phyloP scores from a whole-genome alignment of 2,888 invertebrate species.

The Glomeris marginata region DNA sequence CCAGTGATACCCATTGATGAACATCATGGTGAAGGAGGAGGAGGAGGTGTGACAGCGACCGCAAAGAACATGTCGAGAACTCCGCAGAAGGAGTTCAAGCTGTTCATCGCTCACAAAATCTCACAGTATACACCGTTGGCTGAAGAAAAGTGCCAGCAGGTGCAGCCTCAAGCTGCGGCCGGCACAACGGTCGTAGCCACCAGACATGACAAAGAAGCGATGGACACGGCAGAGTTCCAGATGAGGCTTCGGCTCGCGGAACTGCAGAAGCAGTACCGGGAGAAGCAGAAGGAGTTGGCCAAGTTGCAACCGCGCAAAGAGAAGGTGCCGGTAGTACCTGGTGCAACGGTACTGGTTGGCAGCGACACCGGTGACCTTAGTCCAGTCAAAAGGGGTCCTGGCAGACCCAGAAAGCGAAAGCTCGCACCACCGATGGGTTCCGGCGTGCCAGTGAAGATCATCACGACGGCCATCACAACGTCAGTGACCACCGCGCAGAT shows the following conservation, averaged over 20 bases:
- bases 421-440: neutral
- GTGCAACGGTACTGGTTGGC: slow-evolving; percentile 26
- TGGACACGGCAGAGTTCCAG: slow-evolving; percentile 60
- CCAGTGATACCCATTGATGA: neutral
- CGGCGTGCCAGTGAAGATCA: slow-evolving; percentile 3
- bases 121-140: slow-evolving; percentile 19
- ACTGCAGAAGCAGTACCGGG: slow-evolving; percentile 59
- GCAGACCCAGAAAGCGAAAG: slow-evolving; percentile 32
- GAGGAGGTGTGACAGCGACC: neutral
- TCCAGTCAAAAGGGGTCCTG: slow-evolving; percentile 35
- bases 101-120: slow-evolving; percentile 27
- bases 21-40: neutral
- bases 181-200: neutral
- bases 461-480: slow-evolving; percentile 8
- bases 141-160: neutral
- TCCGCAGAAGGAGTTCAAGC: slow-evolving; percentile 23
- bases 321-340: neutral
- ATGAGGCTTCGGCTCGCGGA: slow-evolving; percentile 68
- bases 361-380: slow-evolving; percentile 33
- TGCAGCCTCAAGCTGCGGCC: slow-evolving; percentile 5
- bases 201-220: slow-evolving; percentile 22
- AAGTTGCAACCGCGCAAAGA: slow-evolving; percentile 18
- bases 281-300: slow-evolving; percentile 62
- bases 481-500: slow-evolving; percentile 25
- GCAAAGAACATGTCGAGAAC: slow-evolving; percentile 20